Percentiles rank a stretch among this genome's conserved stretches.
These are phyloP conservation scores for Eupleurogrammus muticus DNA, from an alignment of 2,797 vertebrate genomes.

Conservation along the genomic window DNA sequence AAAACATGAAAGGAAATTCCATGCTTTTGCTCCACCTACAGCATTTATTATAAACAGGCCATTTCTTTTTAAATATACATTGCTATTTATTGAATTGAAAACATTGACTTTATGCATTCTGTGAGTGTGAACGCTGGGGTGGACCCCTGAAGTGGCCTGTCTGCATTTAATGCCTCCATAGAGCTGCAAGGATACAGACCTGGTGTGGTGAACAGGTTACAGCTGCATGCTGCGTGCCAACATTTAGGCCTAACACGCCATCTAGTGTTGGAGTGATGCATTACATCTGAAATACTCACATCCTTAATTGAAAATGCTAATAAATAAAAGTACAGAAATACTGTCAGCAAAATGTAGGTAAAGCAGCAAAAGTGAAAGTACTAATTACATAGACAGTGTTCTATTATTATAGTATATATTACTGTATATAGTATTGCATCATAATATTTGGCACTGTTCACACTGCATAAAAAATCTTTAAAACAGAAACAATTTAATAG, in stretches of 20 bases:
- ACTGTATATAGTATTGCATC: no score
- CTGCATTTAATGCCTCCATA: not conserved
- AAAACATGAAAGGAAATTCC: not conserved
- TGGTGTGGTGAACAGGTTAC: not conserved
- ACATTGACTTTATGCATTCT: not conserved
- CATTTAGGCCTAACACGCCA: conserved; percentile 51
- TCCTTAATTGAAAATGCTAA: no score
- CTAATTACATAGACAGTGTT: no score
- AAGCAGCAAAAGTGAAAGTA: no score
- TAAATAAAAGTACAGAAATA: no score
- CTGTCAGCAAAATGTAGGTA: no score
- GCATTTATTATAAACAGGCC: not conserved
- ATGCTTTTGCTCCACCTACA: not conserved
- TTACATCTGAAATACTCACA: conserved; percentile 56
- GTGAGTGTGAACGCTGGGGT: not conserved
- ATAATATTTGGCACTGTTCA: no score
- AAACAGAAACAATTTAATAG: no score
- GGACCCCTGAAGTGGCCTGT: not conserved
- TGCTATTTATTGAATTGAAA: not conserved
- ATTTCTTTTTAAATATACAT: not conserved
- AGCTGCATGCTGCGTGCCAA: conserved; percentile 7
- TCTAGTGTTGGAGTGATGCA: conserved; percentile 74
- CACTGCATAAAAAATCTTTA: no score
- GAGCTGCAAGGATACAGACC: not conserved
- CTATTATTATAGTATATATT: no score